Evolutionary conservation across 2,888 invertebrate genomes (phyloP).

Genomic region (Priocnemis perturbator): DNA sequence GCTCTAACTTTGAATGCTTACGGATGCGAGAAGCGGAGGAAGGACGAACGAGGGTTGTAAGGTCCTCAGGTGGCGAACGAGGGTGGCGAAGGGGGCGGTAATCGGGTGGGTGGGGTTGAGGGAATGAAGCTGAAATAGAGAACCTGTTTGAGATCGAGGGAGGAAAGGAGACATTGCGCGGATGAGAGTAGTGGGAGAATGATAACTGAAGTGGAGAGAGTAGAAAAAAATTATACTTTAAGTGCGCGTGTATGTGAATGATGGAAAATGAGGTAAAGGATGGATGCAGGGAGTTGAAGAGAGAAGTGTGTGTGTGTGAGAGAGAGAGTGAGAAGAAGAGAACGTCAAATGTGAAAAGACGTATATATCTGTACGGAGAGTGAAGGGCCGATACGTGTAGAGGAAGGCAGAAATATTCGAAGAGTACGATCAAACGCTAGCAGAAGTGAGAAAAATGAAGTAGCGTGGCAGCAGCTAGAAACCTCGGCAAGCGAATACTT

Average conservation of each 20-base stretch:
- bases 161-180: not conserved
- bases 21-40: slow-evolving; percentile 25
- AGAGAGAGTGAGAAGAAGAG: not conserved
- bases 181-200: not conserved
- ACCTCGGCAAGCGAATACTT: slow-evolving; percentile 43
- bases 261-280: too few species aligned
- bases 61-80: slow-evolving; percentile 5
- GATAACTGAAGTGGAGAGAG: not conserved
- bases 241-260: not conserved
- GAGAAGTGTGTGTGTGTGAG: not conserved
- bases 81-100: not conserved
- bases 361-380: too few species aligned
- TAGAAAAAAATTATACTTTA: not conserved
- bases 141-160: not conserved
- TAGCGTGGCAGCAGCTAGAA: not conserved
- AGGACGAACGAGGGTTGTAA: slow-evolving; percentile 11
- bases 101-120: not conserved
- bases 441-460: not conserved
- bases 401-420: not conserved
- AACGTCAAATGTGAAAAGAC: not conserved
- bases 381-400: not conserved
- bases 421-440: not conserved
- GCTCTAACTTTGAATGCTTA: slow-evolving; percentile 52
- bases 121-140: not conserved
- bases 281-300: too few species aligned